Conservation (phyloP, 2,113 vertebrate genomes). For the Anthoscopus minutus region DNA sequence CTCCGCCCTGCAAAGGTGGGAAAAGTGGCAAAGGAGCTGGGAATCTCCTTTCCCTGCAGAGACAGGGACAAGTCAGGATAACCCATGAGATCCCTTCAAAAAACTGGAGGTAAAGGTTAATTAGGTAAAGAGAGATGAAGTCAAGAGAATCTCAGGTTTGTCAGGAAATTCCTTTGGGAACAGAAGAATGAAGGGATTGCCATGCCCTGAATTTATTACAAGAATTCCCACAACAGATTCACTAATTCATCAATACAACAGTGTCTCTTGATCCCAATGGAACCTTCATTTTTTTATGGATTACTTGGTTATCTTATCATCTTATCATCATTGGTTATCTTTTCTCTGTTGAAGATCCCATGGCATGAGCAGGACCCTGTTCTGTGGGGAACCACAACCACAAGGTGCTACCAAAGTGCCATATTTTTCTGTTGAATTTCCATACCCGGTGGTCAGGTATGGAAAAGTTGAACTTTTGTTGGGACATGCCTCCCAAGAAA, state of each 20-base stretch:
- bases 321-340: neutral
- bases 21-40: neutral
- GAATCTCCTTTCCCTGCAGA: neutral
- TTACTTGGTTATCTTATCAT: neutral
- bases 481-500: rapidly evolving
- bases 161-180: neutral
- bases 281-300: neutral
- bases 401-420: neutral
- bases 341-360: neutral
- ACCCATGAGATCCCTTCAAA: neutral
- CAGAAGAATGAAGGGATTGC: neutral
- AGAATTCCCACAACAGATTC: neutral
- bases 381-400: neutral
- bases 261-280: neutral
- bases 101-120: neutral
- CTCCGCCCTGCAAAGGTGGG: neutral
- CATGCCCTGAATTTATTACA: neutral
- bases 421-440: neutral
- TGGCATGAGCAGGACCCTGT: neutral
- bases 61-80: neutral
- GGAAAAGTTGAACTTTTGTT: neutral
- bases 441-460: neutral
- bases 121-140: neutral
- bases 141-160: neutral
- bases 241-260: neutral